A percentile compares a stretch with the other conserved stretches of the same genome.
Evolutionary conservation across 2,113 vertebrate species (phyloP).

Genomic region (Paratilapia polleni): DNA sequence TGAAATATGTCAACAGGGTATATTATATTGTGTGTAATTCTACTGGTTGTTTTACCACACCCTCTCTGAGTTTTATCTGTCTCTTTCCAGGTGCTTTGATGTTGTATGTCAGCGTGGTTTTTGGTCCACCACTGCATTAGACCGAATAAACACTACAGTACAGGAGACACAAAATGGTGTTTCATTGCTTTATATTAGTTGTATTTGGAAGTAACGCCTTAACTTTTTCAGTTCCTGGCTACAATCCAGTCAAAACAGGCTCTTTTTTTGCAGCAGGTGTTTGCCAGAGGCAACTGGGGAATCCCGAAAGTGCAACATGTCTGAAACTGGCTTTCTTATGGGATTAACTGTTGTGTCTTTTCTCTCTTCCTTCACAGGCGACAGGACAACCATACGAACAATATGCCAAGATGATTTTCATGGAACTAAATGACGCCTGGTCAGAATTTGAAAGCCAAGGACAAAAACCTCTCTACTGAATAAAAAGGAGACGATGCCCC

Average conservation of each 20-base stretch:
- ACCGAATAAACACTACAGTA: neutral
- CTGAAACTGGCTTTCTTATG: neutral
- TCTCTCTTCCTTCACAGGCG: slow-evolving; percentile 79
- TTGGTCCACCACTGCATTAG: neutral
- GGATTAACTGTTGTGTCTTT: neutral
- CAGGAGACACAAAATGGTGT: neutral
- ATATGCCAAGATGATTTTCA: slow-evolving; percentile 99
- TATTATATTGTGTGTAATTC: neutral
- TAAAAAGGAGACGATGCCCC: slow-evolving; percentile 26
- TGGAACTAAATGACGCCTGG: slow-evolving; percentile 99
- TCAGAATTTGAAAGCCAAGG: slow-evolving; percentile 99
- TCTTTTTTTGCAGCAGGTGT: neutral
- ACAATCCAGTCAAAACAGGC: neutral
- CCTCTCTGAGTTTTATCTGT: too few species aligned
- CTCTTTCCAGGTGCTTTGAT: neutral
- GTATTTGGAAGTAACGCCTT: neutral
- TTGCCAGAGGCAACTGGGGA: neutral
- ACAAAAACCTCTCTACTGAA: slow-evolving; percentile 95
- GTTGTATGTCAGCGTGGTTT: neutral
- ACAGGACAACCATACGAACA: slow-evolving; percentile 99
- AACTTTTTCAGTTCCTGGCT: too few species aligned
- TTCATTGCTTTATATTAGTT: neutral
- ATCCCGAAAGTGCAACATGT: neutral
- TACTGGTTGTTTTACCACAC: too few species aligned
- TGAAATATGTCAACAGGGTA: too few species aligned